These are phyloP conservation scores for Drosophila mercatorum DNA, from an alignment of 2,888 invertebrate genomes.

Conservation along the genomic window DNA sequence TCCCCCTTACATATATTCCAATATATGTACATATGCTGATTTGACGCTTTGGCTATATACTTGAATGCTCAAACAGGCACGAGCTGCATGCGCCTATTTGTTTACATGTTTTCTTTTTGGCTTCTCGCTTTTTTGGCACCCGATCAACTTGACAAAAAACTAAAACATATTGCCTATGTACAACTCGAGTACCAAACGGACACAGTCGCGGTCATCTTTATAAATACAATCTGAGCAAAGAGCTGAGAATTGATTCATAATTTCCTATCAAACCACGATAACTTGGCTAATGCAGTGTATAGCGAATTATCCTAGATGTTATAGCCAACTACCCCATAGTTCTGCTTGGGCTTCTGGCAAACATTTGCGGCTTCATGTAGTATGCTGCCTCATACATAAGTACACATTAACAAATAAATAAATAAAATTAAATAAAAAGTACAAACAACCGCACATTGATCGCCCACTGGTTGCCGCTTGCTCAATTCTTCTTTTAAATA, in stretches of 20 bases:
- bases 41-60: slow-evolving; percentile 42
- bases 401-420: slow-evolving; percentile 58
- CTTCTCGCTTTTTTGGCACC: slow-evolving; percentile 64
- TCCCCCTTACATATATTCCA: slow-evolving; percentile 13
- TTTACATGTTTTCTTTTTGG: slow-evolving; percentile 48
- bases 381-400: slow-evolving; percentile 29
- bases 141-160: slow-evolving; percentile 61
- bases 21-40: slow-evolving; percentile 19
- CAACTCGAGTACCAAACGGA: slow-evolving; percentile 37
- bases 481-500: slow-evolving; percentile 72
- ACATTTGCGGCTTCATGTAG: slow-evolving; percentile 22
- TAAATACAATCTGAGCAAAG: slow-evolving; percentile 12
- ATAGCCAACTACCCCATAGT: slow-evolving; percentile 3
- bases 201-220: slow-evolving; percentile 13
- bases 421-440: slow-evolving; percentile 46
- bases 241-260: neutral
- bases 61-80: slow-evolving; percentile 38
- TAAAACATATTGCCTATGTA: slow-evolving; percentile 47
- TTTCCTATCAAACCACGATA: slow-evolving; percentile 1
- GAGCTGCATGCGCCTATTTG: slow-evolving; percentile 64
- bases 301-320: slow-evolving; percentile 3
- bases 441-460: slow-evolving; percentile 48
- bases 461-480: slow-evolving; percentile 62
- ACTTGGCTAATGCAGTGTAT: slow-evolving; percentile 33
- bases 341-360: slow-evolving; percentile 7